Percentiles rank a stretch among this genome's conserved stretches.
These are phyloP conservation scores for Labrus mixtus DNA, from an alignment of 2,113 vertebrate genomes.

Conservation along the genomic window DNA sequence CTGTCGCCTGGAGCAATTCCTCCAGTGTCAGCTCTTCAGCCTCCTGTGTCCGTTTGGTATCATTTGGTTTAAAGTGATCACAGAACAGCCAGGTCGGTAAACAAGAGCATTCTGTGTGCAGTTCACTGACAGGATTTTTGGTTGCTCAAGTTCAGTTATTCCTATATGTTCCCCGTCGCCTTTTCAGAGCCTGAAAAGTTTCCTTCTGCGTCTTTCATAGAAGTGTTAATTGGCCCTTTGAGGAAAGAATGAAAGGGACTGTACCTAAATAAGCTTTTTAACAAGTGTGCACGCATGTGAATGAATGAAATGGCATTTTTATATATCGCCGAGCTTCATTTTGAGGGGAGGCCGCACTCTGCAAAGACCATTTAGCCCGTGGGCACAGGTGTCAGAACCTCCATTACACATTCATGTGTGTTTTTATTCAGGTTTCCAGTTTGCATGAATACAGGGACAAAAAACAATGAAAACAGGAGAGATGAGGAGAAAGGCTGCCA, in stretches of 20 bases:
- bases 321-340: conserved; percentile 24
- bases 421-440: conserved; percentile 41
- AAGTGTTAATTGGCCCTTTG: conserved; percentile 33
- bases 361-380: conserved; percentile 43
- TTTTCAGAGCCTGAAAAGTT: conserved; percentile 6
- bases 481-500: neutral
- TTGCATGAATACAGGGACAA: conserved; percentile 11
- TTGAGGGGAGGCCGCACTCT: conserved; percentile 19
- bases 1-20: conserved; percentile 15
- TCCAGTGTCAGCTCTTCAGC: conserved; percentile 22
- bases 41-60: conserved; percentile 25
- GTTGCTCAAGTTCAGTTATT: conserved; percentile 13
- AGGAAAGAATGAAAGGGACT: conserved; percentile 24
- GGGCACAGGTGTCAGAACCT: conserved; percentile 38
- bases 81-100: conserved; percentile 34
- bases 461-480: conserved; percentile 17
- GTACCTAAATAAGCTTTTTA: conserved; percentile 45
- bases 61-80: conserved; percentile 37
- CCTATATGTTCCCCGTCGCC: conserved; percentile 16
- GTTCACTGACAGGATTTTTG: conserved; percentile 25
- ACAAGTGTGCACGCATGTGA: conserved; percentile 17
- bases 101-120: conserved; percentile 27
- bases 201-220: neutral
- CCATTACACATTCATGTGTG: conserved; percentile 54
- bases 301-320: conserved; percentile 50